These are phyloP conservation scores for Tetragonula carbonaria DNA, from an alignment of 2,888 invertebrate species.

Conservation along the genomic window DNA sequence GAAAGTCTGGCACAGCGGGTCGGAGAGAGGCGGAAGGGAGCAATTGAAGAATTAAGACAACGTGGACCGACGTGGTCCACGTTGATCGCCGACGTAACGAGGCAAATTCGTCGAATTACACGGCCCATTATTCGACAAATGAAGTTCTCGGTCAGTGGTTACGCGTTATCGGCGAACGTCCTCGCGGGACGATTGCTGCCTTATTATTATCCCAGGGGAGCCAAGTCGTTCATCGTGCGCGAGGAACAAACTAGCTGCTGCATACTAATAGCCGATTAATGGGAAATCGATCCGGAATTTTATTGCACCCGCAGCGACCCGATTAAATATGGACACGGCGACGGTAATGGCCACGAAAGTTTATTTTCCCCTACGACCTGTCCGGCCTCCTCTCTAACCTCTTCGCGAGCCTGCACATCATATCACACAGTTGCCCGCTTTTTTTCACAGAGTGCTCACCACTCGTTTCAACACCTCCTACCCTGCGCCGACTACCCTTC, in stretches of 20 bases:
- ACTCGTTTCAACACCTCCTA: background rate
- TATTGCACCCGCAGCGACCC: conserved; percentile 57
- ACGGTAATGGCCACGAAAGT: conserved; percentile 51
- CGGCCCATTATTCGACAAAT: conserved; percentile 15
- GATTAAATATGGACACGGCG: conserved; percentile 50
- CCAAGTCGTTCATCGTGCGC: conserved; percentile 37
- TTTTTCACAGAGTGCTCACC: background rate
- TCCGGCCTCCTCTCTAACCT: no score
- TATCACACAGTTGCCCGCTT: background rate
- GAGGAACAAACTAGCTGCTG: conserved; percentile 51
- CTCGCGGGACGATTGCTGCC: conserved; percentile 56
- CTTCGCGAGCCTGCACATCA: background rate
- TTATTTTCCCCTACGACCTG: conserved; percentile 30
- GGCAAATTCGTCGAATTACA: conserved; percentile 17
- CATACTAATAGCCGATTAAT: conserved; percentile 70
- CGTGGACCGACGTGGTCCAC: background rate
- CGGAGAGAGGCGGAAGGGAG: background rate
- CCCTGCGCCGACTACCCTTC: no score
- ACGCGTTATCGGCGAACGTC: conserved; percentile 25
- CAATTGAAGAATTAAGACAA: background rate
- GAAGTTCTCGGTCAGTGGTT: conserved; percentile 3
- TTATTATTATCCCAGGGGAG: conserved; percentile 60
- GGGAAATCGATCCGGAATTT: conserved; percentile 67
- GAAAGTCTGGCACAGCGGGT: background rate
- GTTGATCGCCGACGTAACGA: conserved; percentile 5